These are phyloP conservation scores for Lepidocyrtinus sp. DNA, from an alignment of 2,888 invertebrate species.

Conservation along the genomic window DNA sequence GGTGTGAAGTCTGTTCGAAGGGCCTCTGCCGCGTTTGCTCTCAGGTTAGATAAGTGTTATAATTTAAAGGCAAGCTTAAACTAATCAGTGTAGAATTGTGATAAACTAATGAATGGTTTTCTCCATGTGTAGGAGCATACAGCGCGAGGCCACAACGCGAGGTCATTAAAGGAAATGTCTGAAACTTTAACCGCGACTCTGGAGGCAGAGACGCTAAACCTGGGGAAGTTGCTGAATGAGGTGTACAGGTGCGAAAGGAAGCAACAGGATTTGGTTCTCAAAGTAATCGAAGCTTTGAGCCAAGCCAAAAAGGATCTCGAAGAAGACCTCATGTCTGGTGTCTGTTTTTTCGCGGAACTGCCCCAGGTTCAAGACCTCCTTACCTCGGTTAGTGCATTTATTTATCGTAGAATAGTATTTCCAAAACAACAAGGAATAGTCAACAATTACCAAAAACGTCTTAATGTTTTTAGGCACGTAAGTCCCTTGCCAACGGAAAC, in stretches of 20 bases:
- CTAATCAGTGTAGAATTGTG: conserved; percentile 16
- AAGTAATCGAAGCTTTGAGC: conserved; percentile 79
- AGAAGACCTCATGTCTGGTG: conserved; percentile 81
- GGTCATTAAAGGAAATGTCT: conserved; percentile 68
- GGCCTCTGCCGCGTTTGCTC: conserved; percentile 68
- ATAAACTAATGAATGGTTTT: conserved; percentile 16
- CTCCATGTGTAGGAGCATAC: conserved; percentile 65
- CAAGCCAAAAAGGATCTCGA: conserved; percentile 80
- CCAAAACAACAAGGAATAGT: too few species aligned
- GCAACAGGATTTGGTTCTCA: conserved; percentile 81
- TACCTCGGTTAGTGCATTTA: conserved; percentile 54
- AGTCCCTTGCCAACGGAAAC: conserved; percentile 68
- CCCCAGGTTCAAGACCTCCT: conserved; percentile 74
- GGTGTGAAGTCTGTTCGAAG: conserved; percentile 70
- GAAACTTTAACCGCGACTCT: conserved; percentile 66
- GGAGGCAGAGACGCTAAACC: conserved; percentile 78
- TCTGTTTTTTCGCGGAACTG: conserved; percentile 79
- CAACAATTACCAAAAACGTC: neutral
- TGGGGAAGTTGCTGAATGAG: conserved; percentile 81
- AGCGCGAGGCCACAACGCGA: conserved; percentile 66
- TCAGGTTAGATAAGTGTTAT: conserved; percentile 62
- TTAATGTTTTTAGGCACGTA: conserved; percentile 50
- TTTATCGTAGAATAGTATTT: too few species aligned
- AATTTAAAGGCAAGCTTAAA: neutral
- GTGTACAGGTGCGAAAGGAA: conserved; percentile 81